These are phyloP conservation scores for Agelaius tricolor DNA, from an alignment of 2,113 vertebrate genomes.

Conservation along the genomic window DNA sequence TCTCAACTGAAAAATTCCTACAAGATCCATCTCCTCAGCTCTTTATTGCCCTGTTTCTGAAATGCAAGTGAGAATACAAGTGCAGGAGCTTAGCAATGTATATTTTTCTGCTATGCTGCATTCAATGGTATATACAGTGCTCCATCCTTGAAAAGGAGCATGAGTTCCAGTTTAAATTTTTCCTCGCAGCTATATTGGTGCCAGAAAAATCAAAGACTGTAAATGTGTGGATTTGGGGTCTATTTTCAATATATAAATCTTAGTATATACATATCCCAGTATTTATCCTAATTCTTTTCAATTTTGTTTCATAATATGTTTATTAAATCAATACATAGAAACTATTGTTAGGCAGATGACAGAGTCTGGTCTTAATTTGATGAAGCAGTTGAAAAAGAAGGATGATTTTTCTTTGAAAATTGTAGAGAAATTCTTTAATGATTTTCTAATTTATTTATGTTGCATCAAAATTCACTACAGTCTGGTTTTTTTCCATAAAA, in stretches of 20 bases:
- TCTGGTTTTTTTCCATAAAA: neutral
- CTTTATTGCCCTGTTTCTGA: neutral
- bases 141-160: neutral
- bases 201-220: neutral
- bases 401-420: neutral
- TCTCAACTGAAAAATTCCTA: neutral
- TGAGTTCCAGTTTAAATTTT: neutral
- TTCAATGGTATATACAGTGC: fast-evolving
- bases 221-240: neutral
- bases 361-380: neutral
- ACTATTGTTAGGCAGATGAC: neutral
- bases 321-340: neutral
- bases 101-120: neutral
- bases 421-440: neutral
- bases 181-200: neutral
- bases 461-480: neutral
- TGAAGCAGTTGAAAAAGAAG: neutral
- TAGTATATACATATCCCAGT: neutral
- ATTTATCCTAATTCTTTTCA: neutral
- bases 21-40: neutral
- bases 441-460: neutral
- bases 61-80: neutral
- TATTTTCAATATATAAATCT: neutral
- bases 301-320: neutral
- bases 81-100: neutral